Evolutionary conservation across 2,797 vertebrate species (phyloP), one percentile per base, ranked within the genome.

Genomic region (Limnodromus scolopaceus): DNA sequence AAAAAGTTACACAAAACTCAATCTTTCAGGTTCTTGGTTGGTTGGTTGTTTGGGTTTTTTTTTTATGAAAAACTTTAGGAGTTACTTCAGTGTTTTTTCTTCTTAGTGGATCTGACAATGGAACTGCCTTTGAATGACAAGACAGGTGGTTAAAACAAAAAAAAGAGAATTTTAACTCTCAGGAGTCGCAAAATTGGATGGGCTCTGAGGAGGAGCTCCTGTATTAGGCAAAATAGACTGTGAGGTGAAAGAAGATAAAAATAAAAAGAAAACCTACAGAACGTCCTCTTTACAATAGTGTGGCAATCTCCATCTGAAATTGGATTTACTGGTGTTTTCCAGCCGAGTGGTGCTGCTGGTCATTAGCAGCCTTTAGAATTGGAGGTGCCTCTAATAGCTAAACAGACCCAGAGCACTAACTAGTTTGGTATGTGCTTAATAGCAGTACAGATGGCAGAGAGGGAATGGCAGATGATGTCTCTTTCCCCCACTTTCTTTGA

Each of bases 341-440:
- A 87, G 27, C 32, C 46, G 48, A 77, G 28, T 34, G 27, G 22
- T 65, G 18, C 30, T 23, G 48, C 34, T 85, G 41, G 45, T 72
- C 58, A 20, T 87, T 43, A 91, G 43, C 58, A 57, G 60, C 53
- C 49, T 65, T 78, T 80, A 46, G 45, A 79, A 23, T 5, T 79
- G 60, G 66, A 79, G 68, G 17, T 83, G 24, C 24, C 71, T 85
- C 32, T 64, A 32, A 8, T 49, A 55, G 34, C 60, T 74, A 70
- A 89, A 61, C 15, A 92, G 71, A 71, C 13, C 16, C 32, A 77
- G 41, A 70, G 43, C 45, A 75, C 89, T 80, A 92, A 71, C 53
- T 68, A 10, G 36, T 8, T 65, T 53, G 53, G 20, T 87, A 64
- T 76, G 70, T 84, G 38, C 63, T 63, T 89, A 78, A 70, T n/a